Conservation (phyloP, 2,113 vertebrate genomes). For the Lycaon pictus region DNA sequence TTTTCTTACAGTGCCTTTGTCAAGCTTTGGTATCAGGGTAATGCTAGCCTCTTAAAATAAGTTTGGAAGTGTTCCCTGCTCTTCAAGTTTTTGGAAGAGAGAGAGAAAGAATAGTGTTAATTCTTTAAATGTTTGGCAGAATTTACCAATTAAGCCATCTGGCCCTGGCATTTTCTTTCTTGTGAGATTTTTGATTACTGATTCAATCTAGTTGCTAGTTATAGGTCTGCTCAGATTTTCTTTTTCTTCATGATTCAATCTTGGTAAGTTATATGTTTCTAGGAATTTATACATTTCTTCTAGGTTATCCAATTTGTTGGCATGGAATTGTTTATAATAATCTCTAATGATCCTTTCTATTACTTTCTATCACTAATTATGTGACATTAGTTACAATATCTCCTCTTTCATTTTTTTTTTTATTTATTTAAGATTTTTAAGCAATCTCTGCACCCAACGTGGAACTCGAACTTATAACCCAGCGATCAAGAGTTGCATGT, state of each 20-base stretch:
- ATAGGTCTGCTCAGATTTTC: neutral
- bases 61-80: neutral
- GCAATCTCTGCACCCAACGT: neutral
- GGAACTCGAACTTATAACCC: neutral
- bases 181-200: neutral
- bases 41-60: neutral
- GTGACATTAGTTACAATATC: neutral
- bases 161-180: neutral
- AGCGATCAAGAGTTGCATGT: neutral
- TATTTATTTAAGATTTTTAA: neutral
- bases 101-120: neutral
- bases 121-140: neutral
- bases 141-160: neutral
- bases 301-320: neutral
- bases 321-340: neutral
- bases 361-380: neutral
- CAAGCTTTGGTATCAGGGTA: neutral
- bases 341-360: neutral
- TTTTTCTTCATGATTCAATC: slow-evolving; percentile 27
- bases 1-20: neutral
- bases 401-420: neutral
- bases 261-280: neutral
- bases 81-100: neutral
- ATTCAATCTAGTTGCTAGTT: neutral
- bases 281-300: neutral